These are phyloP conservation scores for Cosmorhoe ocellata DNA, from an alignment of 2,888 invertebrate species.

Conservation along the genomic window DNA sequence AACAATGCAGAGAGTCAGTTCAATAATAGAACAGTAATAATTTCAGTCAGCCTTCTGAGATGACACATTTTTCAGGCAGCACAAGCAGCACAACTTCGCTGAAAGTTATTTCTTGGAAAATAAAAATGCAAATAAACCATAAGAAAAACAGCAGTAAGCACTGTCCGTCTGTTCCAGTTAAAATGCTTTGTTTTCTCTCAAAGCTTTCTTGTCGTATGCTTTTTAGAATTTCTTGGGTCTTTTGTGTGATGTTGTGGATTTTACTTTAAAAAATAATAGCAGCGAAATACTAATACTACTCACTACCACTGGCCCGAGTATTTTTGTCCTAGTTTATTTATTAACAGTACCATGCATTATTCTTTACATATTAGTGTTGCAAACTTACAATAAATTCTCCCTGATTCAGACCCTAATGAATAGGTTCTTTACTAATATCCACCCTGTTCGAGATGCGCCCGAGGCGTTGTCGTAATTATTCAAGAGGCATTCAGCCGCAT, in stretches of 20 bases:
- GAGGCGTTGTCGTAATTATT: constrained; percentile 67
- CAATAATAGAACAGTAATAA: too few species aligned
- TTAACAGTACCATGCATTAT: too few species aligned
- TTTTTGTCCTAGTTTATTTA: too few species aligned
- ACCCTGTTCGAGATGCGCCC: constrained; percentile 37
- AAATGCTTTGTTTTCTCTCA: constrained; percentile 29
- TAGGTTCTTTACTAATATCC: not conserved
- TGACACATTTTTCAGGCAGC: constrained; percentile 1
- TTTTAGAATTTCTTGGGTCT: not conserved
- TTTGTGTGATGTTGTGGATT: not conserved
- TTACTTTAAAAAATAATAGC: too few species aligned
- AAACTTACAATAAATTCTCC: not conserved
- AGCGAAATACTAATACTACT: too few species aligned
- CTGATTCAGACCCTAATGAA: not conserved
- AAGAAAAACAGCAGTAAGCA: constrained; percentile 15
- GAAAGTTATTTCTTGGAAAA: constrained; percentile 5
- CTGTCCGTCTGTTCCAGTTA: constrained; percentile 22
- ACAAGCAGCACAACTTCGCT: constrained; percentile 1
- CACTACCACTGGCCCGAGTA: too few species aligned
- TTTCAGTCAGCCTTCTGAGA: not conserved
- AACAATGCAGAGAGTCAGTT: too few species aligned
- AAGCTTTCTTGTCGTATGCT: constrained; percentile 5
- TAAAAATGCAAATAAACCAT: too few species aligned
- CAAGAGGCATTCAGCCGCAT: constrained; percentile 68
- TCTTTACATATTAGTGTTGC: not conserved